Percentiles rank a stretch among this genome's conserved stretches.
These are phyloP conservation scores for Zoroaster sp. DNA, from an alignment of 53 echinoderm and acorn worm genomes.

Conservation along the genomic window DNA sequence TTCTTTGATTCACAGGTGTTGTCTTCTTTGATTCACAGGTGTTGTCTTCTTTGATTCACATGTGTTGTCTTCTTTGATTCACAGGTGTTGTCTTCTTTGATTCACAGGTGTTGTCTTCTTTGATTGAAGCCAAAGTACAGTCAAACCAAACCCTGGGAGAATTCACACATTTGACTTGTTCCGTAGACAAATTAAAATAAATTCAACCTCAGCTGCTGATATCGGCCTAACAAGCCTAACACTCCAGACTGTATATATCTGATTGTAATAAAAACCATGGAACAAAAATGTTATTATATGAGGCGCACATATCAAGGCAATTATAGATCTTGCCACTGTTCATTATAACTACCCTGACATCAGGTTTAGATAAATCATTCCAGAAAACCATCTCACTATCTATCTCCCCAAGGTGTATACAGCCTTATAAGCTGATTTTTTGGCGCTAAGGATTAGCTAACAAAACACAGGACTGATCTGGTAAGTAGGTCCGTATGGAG, in stretches of 20 bases:
- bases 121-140: background rate
- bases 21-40: too few relatives aligned
- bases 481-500: too few relatives aligned
- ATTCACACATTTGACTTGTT: background rate
- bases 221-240: background rate
- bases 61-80: too few relatives aligned
- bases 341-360: background rate
- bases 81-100: background rate
- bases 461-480: background rate
- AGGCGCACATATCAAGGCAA: background rate
- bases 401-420: background rate
- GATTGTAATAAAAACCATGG: background rate
- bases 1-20: too few relatives aligned
- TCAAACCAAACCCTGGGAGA: background rate
- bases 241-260: background rate
- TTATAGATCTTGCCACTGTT: background rate
- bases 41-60: too few relatives aligned
- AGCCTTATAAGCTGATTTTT: background rate
- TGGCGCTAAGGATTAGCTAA: background rate
- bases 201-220: background rate
- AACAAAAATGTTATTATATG: background rate
- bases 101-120: background rate
- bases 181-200: background rate
- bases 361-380: background rate
- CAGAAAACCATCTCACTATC: background rate